Evolutionary conservation across 2,113 vertebrate species (phyloP).

Genomic region (Ctenodactylus gundi): DNA sequence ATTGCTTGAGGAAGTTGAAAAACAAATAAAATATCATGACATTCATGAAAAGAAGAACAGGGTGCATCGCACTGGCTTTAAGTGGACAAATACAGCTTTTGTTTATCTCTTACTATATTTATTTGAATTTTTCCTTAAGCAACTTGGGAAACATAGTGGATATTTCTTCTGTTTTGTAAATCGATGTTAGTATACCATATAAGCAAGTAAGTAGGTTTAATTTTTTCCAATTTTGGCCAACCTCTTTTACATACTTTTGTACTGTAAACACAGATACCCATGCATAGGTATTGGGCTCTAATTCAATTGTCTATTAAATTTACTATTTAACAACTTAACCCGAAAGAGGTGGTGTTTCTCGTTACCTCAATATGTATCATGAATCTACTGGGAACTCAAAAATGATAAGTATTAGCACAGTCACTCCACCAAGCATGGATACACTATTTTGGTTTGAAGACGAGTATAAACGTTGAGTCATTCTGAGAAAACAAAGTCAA

Average conservation of each 20-base stretch:
- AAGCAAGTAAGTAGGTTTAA: neutral
- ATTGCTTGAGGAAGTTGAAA: neutral
- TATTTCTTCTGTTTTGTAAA: neutral
- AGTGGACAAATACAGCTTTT: neutral
- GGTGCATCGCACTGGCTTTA: neutral
- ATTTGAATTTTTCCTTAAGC: neutral
- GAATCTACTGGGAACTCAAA: neutral
- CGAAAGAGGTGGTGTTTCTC: neutral
- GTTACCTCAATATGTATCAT: neutral
- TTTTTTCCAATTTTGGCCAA: neutral
- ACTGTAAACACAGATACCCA: neutral
- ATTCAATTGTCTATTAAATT: constrained; percentile 20
- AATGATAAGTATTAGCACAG: neutral
- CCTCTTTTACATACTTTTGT: neutral
- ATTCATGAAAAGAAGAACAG: neutral
- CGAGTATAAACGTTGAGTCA: neutral
- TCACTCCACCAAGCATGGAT: neutral
- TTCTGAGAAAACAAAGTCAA: neutral
- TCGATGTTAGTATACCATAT: neutral
- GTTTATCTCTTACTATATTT: neutral
- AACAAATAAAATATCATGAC: neutral
- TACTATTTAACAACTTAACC: constrained; percentile 27
- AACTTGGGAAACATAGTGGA: neutral
- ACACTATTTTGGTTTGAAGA: neutral
- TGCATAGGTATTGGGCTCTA: neutral